Conservation (phyloP, 2,888 invertebrate species). For the Prosopocoilus inquinatus region DNA sequence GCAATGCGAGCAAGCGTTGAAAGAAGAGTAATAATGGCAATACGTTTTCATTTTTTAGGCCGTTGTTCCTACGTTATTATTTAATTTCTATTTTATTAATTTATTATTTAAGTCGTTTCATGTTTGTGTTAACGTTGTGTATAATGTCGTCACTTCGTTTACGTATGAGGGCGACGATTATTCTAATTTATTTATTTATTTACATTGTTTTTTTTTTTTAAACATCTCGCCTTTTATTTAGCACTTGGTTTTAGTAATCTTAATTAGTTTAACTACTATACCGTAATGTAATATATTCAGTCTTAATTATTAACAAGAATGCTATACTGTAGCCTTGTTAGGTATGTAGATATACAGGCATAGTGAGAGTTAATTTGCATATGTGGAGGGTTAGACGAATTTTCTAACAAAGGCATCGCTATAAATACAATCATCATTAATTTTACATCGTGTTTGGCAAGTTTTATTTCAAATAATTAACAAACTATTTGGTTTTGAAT, state of each 20-base stretch:
- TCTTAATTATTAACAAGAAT: slow-evolving; percentile 17
- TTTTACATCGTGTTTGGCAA: too few relatives aligned
- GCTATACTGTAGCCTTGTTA: slow-evolving; percentile 14
- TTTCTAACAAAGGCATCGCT: too few relatives aligned
- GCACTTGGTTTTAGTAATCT: slow-evolving; percentile 7
- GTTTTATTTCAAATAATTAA: too few relatives aligned
- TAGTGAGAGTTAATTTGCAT: too few relatives aligned
- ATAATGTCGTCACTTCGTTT: too few relatives aligned
- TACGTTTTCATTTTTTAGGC: neutral
- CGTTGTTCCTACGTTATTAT: neutral
- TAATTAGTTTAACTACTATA: slow-evolving; percentile 1
- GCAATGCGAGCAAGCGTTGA: neutral
- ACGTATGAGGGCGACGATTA: too few relatives aligned
- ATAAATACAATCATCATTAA: too few relatives aligned
- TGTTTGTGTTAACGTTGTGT: too few relatives aligned
- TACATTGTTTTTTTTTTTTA: slow-evolving; percentile 9
- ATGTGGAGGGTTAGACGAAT: too few relatives aligned
- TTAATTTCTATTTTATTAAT: slow-evolving; percentile 10
- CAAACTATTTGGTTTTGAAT: too few relatives aligned
- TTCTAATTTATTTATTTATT: neutral
- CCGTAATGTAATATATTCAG: slow-evolving; percentile 16
- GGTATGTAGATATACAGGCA: neutral
- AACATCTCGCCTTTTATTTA: slow-evolving; percentile 6
- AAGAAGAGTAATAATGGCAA: neutral
- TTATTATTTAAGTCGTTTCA: slow-evolving; percentile 1